Percentiles rank a stretch among this genome's conserved stretches.
Evolutionary conservation across 2,888 invertebrate genomes (phyloP).

Genomic region (Patella ulyssiponensis): DNA sequence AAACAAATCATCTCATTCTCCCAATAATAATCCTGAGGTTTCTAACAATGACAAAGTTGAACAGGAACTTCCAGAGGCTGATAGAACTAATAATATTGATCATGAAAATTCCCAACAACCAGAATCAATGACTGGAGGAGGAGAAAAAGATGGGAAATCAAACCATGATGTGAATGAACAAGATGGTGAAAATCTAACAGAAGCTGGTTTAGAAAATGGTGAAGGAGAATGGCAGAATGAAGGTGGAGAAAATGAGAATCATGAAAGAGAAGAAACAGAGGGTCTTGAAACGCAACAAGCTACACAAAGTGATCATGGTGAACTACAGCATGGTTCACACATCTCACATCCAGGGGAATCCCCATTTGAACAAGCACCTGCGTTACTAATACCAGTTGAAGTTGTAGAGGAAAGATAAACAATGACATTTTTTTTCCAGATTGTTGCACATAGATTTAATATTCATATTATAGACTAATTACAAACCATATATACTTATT

Average conservation of each 20-base stretch:
- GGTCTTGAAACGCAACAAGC: neutral
- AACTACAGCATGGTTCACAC: neutral
- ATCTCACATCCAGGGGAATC: neutral
- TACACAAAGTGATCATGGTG: neutral
- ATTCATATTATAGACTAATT: too few species aligned
- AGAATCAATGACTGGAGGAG: neutral
- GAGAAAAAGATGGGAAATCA: slow-evolving; percentile 8
- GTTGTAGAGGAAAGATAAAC: neutral
- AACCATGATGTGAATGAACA: neutral
- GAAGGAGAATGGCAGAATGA: neutral
- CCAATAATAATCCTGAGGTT: neutral
- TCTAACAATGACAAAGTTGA: neutral
- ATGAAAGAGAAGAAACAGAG: neutral
- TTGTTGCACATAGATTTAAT: too few species aligned
- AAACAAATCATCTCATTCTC: neutral
- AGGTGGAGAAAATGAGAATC: neutral
- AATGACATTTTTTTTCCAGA: neutral
- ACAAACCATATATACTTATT: too few species aligned
- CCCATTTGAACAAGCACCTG: neutral
- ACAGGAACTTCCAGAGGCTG: neutral
- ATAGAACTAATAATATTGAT: neutral
- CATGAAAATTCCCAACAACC: neutral
- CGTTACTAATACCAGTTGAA: neutral
- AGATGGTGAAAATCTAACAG: neutral
- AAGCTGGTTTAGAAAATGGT: neutral